A percentile compares a stretch with the other conserved stretches of the same genome.
Evolutionary conservation across 2,113 vertebrate species (phyloP).

Genomic region (Antechinus flavipes): DNA sequence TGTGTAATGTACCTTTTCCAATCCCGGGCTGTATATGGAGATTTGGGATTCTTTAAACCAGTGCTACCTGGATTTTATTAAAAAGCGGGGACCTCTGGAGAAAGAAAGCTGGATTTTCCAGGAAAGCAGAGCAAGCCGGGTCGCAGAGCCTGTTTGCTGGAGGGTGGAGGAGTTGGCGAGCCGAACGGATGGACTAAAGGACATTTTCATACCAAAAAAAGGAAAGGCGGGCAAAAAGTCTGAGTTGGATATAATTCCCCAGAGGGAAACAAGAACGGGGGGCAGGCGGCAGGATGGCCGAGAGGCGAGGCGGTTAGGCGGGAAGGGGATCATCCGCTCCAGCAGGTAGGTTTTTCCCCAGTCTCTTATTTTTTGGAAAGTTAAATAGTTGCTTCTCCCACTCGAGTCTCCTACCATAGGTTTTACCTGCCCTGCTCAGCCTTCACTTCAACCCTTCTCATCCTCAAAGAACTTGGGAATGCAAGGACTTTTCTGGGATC

Average conservation of each 20-base stretch:
- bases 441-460: background rate
- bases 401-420: background rate
- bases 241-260: slow-evolving; percentile 72
- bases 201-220: slow-evolving; percentile 79
- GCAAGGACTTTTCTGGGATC: background rate
- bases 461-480: background rate
- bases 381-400: background rate
- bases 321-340: slow-evolving; percentile 31
- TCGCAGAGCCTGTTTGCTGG: slow-evolving; percentile 71
- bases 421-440: slow-evolving; percentile 63
- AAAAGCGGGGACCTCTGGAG: slow-evolving; percentile 81
- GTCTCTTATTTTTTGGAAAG: background rate
- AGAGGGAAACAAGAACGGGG: slow-evolving; percentile 63
- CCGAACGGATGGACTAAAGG: slow-evolving; percentile 68
- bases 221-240: slow-evolving; percentile 81
- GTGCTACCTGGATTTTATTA: slow-evolving; percentile 86
- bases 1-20: slow-evolving; percentile 87
- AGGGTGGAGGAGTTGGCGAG: slow-evolving; percentile 76
- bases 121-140: slow-evolving; percentile 82
- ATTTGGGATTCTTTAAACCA: slow-evolving; percentile 84
- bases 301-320: slow-evolving; percentile 59
- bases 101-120: slow-evolving; percentile 81
- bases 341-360: background rate
- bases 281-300: slow-evolving; percentile 68
- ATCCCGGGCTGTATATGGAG: slow-evolving; percentile 92